Evolutionary conservation across 2,113 vertebrate species (phyloP).

Genomic region (Cairina moschata): DNA sequence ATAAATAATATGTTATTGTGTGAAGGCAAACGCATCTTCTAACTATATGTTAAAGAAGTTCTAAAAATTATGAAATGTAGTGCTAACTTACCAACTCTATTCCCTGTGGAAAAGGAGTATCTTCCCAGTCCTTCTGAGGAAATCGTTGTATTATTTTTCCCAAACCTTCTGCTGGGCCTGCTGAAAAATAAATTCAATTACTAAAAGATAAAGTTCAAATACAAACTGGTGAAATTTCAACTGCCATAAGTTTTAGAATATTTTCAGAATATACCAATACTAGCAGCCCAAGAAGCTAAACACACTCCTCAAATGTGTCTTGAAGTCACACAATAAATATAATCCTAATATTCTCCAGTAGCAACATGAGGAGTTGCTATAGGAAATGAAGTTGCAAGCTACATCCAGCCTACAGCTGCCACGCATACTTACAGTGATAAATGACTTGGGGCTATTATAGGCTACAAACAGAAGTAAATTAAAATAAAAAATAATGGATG

Average conservation of each 20-base stretch:
- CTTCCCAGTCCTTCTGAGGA: conserved; percentile 95
- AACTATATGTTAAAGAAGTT: fast-evolving
- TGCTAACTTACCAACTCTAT: conserved; percentile 93
- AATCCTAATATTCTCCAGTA: background rate
- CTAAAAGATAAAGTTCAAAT: background rate
- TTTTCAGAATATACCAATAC: background rate
- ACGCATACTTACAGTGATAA: background rate
- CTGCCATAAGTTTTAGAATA: background rate
- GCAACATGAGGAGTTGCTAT: background rate
- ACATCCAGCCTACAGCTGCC: background rate
- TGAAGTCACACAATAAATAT: background rate
- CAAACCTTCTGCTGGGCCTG: conserved; percentile 91
- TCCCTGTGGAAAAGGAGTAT: conserved; percentile 96
- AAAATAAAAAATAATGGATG: background rate
- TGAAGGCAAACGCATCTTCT: background rate
- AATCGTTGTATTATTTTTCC: conserved; percentile 98
- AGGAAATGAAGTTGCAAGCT: background rate
- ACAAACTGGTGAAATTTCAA: background rate
- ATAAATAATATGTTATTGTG: background rate
- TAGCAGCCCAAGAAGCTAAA: background rate
- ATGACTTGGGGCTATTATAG: background rate
- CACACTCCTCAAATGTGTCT: background rate
- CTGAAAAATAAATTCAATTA: conserved; percentile 36
- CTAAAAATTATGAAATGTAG: background rate
- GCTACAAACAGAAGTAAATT: background rate